Percentiles rank a stretch among this genome's conserved stretches.
Conservation (phyloP, 2,888 invertebrate genomes). For the Anticlea derivata region DNA sequence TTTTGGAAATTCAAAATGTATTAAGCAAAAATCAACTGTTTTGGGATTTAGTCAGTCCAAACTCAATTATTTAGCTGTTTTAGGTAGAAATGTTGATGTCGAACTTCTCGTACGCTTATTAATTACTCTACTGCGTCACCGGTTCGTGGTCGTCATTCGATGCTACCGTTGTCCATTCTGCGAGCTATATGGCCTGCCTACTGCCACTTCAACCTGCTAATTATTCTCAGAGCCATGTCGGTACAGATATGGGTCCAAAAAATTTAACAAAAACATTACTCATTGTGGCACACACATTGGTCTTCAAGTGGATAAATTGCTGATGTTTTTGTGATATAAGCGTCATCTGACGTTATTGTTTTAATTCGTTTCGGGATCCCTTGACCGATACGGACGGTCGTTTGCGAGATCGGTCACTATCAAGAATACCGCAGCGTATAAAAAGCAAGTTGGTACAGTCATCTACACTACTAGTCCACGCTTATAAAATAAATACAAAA, state of each 20-base stretch:
- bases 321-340: constrained; percentile 6
- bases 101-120: no score
- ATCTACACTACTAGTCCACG: background rate
- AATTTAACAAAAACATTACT: constrained; percentile 5
- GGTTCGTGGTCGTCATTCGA: no score
- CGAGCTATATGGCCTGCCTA: no score
- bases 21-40: no score
- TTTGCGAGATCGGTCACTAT: constrained; percentile 2
- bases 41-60: no score
- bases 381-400: constrained; percentile 12
- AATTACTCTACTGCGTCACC: no score
- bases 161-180: no score
- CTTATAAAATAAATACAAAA: background rate
- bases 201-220: no score
- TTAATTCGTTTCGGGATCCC: constrained; percentile 13
- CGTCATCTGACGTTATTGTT: constrained; percentile 10
- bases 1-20: no score
- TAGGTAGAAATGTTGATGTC: no score
- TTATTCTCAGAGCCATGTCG: no score
- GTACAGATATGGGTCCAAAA: constrained; percentile 1
- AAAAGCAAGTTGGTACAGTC: background rate
- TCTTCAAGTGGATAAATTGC: constrained; percentile 19
- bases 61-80: no score
- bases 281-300: constrained; percentile 7
- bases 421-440: constrained; percentile 7